Evolutionary conservation across 2,797 vertebrate genomes (phyloP), one percentile per base, ranked within the genome.

Genomic region (Poeciliopsis turneri): DNA sequence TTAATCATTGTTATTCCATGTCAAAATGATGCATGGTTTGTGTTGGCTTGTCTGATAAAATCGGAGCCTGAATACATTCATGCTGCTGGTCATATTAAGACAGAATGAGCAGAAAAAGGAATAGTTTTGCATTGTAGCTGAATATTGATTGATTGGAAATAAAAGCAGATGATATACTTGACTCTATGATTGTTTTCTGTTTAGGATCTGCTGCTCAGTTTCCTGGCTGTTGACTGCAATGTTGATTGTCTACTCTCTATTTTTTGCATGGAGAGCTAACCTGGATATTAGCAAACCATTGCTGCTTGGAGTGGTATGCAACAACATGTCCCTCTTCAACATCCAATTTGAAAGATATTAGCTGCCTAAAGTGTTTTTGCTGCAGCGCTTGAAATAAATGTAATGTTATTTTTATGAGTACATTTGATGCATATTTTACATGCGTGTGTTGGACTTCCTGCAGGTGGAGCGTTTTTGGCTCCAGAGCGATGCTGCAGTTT

Each of bases 391-490:
- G 39, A 66, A 16, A 39, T 66, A 39, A 20, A 41, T 41, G 23
- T 25, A 23, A 5, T 43, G 33, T 25, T 68, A 41, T 23, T 68
- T 36, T 68, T 41, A 10, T 66, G 66, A 43, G 39, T 45, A 45
- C 5, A 0, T 74, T 10, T 61, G 39, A 8, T 30, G 39, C 9
- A 7, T 45, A 1, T 61, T 28, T 73, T 47, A 33, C 28, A 39
- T 75, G 13, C 76, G n/a, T 74, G 18, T 77, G 30, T 76, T 39
- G 41, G 57, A 28, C 53, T 74, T 80, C 72, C 79, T 80, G 10
- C 88, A 99, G 98, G 97, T 99, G 80, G 98, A 99, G 85, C 94
- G 98, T 61, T 99, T 99, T 94, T 99, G 98, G 98, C 95, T 99
- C 85, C 98, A 99, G 95, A 97, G 98, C 76, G 97, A 97, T 0